Percentiles rank a stretch among this genome's conserved stretches.
Evolutionary conservation across 1,140 invertebrate genomes (phyloP).

Genomic region (Heliconius hewitsoni): DNA sequence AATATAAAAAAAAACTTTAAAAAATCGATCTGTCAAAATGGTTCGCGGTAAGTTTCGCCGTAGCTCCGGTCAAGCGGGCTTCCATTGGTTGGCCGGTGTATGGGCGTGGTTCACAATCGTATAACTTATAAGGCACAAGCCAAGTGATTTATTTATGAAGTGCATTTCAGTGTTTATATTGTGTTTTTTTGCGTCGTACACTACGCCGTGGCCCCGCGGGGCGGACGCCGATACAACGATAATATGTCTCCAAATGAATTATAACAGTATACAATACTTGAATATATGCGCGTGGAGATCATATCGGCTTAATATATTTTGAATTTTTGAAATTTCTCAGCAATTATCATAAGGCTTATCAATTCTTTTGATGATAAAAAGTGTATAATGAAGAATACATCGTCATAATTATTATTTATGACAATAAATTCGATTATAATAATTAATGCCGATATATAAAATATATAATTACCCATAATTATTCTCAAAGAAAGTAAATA

Average conservation of each 20-base stretch:
- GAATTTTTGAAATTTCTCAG: neutral
- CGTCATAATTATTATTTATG: too few species aligned
- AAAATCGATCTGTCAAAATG: slow-evolving; percentile 79
- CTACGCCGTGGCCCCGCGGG: slow-evolving; percentile 47
- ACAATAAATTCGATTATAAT: too few species aligned
- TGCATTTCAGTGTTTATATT: slow-evolving; percentile 67
- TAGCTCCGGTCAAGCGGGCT: slow-evolving; percentile 46
- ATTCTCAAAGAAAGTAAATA: too few species aligned
- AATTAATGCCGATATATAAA: too few species aligned
- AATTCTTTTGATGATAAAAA: neutral
- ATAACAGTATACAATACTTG: slow-evolving; percentile 18
- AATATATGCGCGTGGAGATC: slow-evolving; percentile 4
- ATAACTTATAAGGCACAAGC: slow-evolving; percentile 57
- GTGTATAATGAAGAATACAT: neutral
- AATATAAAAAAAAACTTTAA: slow-evolving; percentile 67
- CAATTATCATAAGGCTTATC: neutral
- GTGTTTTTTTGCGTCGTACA: slow-evolving; percentile 53
- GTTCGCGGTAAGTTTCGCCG: slow-evolving; percentile 72
- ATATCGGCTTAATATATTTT: slow-evolving; percentile 1
- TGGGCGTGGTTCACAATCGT: slow-evolving; percentile 64
- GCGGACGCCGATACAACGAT: slow-evolving; percentile 32
- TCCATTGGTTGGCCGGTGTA: slow-evolving; percentile 54
- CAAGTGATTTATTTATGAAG: slow-evolving; percentile 72
- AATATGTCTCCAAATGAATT: slow-evolving; percentile 35
- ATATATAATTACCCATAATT: too few species aligned